These are phyloP conservation scores for Macrochelys suwanniensis DNA, from an alignment of 2,797 vertebrate genomes.

Conservation along the genomic window DNA sequence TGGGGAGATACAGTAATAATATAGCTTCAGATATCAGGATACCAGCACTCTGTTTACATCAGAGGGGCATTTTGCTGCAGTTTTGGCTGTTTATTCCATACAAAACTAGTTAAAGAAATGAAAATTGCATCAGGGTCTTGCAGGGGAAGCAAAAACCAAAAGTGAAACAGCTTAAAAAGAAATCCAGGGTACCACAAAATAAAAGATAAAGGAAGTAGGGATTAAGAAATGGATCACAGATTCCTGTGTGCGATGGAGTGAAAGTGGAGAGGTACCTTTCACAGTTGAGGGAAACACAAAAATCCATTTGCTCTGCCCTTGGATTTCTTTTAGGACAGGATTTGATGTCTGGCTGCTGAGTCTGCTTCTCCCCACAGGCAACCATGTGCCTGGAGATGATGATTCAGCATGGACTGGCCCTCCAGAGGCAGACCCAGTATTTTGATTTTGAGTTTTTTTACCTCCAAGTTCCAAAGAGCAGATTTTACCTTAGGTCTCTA, in stretches of 20 bases:
- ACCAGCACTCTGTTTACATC: background rate
- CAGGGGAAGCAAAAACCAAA: background rate
- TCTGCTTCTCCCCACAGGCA: background rate
- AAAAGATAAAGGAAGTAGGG: slow-evolving; percentile 4
- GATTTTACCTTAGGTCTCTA: background rate
- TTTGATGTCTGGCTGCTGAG: background rate
- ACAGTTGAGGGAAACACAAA: background rate
- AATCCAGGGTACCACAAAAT: background rate
- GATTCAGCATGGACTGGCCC: background rate
- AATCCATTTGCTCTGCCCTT: background rate
- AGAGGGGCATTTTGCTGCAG: slow-evolving; percentile 9
- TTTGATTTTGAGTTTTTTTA: background rate
- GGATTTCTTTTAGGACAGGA: background rate
- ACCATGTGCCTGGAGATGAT: too few relatives aligned
- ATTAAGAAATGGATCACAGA: background rate
- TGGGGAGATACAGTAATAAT: slow-evolving; percentile 40
- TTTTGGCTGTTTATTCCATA: background rate
- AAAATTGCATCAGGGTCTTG: background rate
- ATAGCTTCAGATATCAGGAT: slow-evolving; percentile 1
- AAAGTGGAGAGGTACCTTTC: background rate
- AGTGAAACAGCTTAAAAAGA: slow-evolving; percentile 6
- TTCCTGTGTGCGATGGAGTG: slow-evolving; percentile 8
- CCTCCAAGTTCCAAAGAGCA: too few relatives aligned
- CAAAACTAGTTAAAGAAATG: background rate
- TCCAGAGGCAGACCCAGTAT: background rate